Base-by-base conservation (phyloP, 64 coral and sea anemone species). In the Trachythela sp. region DNA sequence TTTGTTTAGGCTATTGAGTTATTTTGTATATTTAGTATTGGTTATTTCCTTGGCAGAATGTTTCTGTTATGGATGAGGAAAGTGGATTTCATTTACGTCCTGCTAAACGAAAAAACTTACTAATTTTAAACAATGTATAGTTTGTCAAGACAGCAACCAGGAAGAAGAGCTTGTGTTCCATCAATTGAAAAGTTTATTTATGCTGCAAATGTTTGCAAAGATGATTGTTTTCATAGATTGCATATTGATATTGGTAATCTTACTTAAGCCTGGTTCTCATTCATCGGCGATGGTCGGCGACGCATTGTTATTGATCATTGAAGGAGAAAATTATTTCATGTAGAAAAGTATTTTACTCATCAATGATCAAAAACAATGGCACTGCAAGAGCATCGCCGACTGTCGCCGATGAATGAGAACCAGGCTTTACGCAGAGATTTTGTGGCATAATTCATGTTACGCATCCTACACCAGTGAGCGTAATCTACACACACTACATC, bases 181-280 rank as follows among this genome's bases (percentile, higher is more conserved):
- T 92, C 86, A 41, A 39, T 92, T 88, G 85, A 92, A 87, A 87
- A 92, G 86, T 70, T 70, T 13, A 87, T 92, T 24, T 86, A 5
- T 36, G 42, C 85, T 56, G 31, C 85, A 30, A 34, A 92, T 33
- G 2, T 68, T 24, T 32, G 51, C 58, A 60, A 88, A 67, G 86
- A 34, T 67, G 54, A 88, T n/a, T 59, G 58, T 54, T 77, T 85
- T 48, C 8, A 59, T n/a, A 59, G 54, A 59, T 22, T 37, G 77
- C 85, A 27, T 22, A 75, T 24, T 48, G 58, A 84, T 76, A 75
- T 40, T 38, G 86, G 24, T 92, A 42, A 84, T 88, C 20, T 83
- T 36, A 10, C 18, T 14, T 34, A n/a, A n/a, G n/a, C n/a, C n/a
- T n/a, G n/a, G n/a, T n/a, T n/a, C n/a, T n/a, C n/a, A n/a, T n/a